Percentiles rank a stretch among this genome's conserved stretches.
These are phyloP conservation scores for Orthosia cruda DNA, from an alignment of 2,888 invertebrate species.

Conservation along the genomic window DNA sequence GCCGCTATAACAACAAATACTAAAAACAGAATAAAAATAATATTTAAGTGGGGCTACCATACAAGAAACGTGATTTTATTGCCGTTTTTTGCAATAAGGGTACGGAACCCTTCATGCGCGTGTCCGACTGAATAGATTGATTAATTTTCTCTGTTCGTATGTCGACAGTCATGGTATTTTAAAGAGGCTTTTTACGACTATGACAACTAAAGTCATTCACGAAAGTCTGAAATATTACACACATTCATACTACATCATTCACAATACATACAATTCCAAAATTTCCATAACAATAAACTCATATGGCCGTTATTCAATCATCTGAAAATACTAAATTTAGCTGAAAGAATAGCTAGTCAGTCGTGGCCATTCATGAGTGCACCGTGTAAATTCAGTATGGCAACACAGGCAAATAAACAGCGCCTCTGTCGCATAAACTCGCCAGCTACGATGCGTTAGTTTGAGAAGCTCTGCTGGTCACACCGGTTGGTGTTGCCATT, in stretches of 20 bases:
- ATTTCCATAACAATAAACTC: constrained; percentile 50
- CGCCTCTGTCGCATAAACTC: constrained; percentile 66
- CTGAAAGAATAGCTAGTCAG: constrained; percentile 50
- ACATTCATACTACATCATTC: background rate
- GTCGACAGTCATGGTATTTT: too few relatives aligned
- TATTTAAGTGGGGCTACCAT: too few relatives aligned
- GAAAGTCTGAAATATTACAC: background rate
- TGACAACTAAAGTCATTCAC: too few relatives aligned
- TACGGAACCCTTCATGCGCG: too few relatives aligned
- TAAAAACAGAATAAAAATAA: too few relatives aligned
- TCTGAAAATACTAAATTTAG: constrained; percentile 52
- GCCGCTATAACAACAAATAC: too few relatives aligned
- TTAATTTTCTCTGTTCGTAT: too few relatives aligned
- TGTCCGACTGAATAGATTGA: too few relatives aligned
- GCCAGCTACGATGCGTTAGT: constrained; percentile 70
- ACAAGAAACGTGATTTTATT: too few relatives aligned
- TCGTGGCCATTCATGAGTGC: constrained; percentile 55
- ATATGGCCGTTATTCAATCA: constrained; percentile 44
- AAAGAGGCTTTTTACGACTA: too few relatives aligned
- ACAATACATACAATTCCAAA: constrained; percentile 12
- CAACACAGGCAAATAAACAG: constrained; percentile 66
- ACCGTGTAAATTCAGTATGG: constrained; percentile 56
- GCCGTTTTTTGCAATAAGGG: too few relatives aligned
- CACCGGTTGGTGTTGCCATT: constrained; percentile 60
- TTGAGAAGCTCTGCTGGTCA: constrained; percentile 62